Conservation (phyloP, 2,113 vertebrate species). For the Rhineura floridana region DNA sequence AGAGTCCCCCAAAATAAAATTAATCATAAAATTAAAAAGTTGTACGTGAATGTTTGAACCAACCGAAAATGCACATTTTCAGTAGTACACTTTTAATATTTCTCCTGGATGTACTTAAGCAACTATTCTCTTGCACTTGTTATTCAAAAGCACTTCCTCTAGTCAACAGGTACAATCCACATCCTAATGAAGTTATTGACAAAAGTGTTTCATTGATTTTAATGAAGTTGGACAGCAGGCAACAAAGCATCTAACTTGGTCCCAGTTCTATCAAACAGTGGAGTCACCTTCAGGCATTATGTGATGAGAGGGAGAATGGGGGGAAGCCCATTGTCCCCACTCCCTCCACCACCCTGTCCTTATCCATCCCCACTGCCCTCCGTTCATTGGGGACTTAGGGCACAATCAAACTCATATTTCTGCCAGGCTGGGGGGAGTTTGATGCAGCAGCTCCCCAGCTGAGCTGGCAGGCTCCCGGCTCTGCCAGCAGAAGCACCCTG, state of each 20-base stretch:
- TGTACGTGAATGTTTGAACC: not conserved
- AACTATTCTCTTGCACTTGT: not conserved
- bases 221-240: not conserved
- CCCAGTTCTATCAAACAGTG: not conserved
- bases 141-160: not conserved
- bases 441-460: no score
- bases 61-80: not conserved
- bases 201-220: not conserved
- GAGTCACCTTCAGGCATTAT: not conserved
- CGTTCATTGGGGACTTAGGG: no score
- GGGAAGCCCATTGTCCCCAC: no score
- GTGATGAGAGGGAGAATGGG: no score
- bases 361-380: no score
- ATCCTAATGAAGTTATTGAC: not conserved
- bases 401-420: no score
- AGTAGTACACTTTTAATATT: not conserved
- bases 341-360: no score
- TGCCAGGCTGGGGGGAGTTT: no score
- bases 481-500: no score
- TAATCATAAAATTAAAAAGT: not conserved
- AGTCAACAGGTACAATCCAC: not conserved
- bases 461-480: no score
- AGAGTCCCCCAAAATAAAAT: not conserved
- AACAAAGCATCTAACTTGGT: not conserved
- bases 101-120: not conserved